These are phyloP conservation scores for Diadegma fenestrale DNA, from an alignment of 2,888 invertebrate genomes.

Conservation along the genomic window DNA sequence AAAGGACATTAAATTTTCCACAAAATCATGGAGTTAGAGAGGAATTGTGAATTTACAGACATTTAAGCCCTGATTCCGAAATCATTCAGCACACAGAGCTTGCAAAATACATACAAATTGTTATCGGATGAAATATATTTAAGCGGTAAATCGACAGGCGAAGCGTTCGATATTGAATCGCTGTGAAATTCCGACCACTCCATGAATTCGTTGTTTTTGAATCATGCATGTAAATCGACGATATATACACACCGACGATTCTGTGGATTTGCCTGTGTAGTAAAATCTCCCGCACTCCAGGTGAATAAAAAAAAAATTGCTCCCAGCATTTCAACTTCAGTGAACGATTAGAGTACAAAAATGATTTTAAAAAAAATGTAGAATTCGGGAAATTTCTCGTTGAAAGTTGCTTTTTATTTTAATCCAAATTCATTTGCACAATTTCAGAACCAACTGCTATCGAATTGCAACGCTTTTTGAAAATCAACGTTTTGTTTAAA, in stretches of 20 bases:
- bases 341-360: not conserved
- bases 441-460: no score
- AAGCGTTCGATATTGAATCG: constrained; percentile 47
- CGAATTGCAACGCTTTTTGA: not conserved
- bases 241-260: constrained; percentile 33
- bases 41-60: not conserved
- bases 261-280: not conserved
- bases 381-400: not conserved
- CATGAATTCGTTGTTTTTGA: constrained; percentile 21
- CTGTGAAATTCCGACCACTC: constrained; percentile 14
- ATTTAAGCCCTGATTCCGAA: constrained; percentile 33
- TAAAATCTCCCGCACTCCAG: not conserved
- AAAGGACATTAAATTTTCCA: not conserved
- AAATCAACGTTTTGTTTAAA: not conserved
- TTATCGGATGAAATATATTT: constrained; percentile 49
- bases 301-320: not conserved
- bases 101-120: constrained; percentile 35
- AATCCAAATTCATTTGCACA: not conserved
- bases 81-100: constrained; percentile 35
- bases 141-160: constrained; percentile 13
- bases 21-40: not conserved
- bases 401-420: not conserved
- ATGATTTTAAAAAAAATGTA: not conserved
- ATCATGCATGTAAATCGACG: constrained; percentile 41
- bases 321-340: not conserved